Base-by-base conservation (phyloP, 2,113 vertebrate species). In the Natator depressus region DNA sequence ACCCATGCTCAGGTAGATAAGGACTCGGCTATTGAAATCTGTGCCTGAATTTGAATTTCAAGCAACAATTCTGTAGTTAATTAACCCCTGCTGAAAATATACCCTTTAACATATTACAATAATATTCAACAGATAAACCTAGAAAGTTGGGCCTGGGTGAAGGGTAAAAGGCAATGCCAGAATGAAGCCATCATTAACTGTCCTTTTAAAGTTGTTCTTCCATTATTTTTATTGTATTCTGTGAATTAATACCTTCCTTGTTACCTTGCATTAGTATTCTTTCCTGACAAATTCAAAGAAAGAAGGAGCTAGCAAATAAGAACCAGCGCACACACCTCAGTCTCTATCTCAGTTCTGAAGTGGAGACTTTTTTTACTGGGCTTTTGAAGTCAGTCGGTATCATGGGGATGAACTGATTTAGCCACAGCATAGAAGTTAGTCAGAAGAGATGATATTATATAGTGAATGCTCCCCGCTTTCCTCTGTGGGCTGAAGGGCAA, bases 221-320 rank as follows among this genome's bases (percentile, higher is more conserved):
- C 65, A 31, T 92, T 90, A 38, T 13, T 38, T 57, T 93, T 91
- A 20, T 69, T 93, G 79, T 65, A 10, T 47, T 90, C 0, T 0
- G n/a, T 59, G 35, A 35, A 19, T 91, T 92, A 87, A 80, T 90
- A 5, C 57, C 90, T 90, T 29, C 72, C 49, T 72, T 47, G 0
- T 76, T 69, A 46, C 82, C 16, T 83, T 89, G 19, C 9, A 35
- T 91, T 78, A 17, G 29, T 22, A 12, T 29, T 72, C 17, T 20
- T 72, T 72, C 65, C 7, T 46, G 59, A 12, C 16, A 51, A 62
- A 83, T 91, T 90, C 78, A 86, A 96, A 92, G 76, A 93, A 89
- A 85, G 22, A 16, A 91, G 81, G 24, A 38, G 72, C 3, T 49
- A 62, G 9, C 25, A 85, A 91, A 51, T 42, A 92, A 57, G 80